Base-by-base conservation (phyloP, 1,140 invertebrate species). In the Pygmarrhopalites habei region DNA sequence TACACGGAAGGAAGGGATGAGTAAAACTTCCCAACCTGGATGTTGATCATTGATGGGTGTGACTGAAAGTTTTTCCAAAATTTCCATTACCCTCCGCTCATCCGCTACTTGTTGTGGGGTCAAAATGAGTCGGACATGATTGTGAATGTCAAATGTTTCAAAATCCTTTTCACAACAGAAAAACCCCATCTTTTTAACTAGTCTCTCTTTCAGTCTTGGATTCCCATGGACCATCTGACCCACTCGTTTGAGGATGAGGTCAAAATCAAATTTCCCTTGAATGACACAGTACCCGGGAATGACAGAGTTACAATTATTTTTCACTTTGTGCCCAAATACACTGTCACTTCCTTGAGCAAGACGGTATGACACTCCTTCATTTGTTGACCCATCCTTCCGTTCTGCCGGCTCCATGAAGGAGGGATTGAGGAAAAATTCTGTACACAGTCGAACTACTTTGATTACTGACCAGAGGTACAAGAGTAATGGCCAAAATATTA, bases 11-110 rank as follows among this genome's bases (percentile, higher is more conserved):
- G 58, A 62, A 2, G 65, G 65, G 26, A 67, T 32, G 7, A 67
- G 23, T 0, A 67, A 32, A 39, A 67, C 44, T 60, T 67, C 65
- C 65, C 65, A 67, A 55, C 53, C 44, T 12, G 65, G 65, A 28
- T 23, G 60, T 0, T 60, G 46, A 21, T 44, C 21, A 25, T 15
- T 43, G 14, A 58, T 17, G 1, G 46, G 32, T 17, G 19, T 56
- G 1, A 19, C 39, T 5, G 49, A 41, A 10, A 67, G 35, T 41
- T 44, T 57, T 12, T 56, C 56, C 51, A 60, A 46, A 23, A 60
- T 51, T 23, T 55, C 29, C 17, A 53, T 26, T 26, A 67, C 32
- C 23, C 44, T 49, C 2, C 46, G 26, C 47, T 63, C 62, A 29
- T 63, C 44, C 12, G 51, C 25, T 5, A 55, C 57, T 30, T 56